These are phyloP conservation scores for Acrocephalus kingi DNA, from an alignment of 2,113 vertebrate species.

Conservation along the genomic window DNA sequence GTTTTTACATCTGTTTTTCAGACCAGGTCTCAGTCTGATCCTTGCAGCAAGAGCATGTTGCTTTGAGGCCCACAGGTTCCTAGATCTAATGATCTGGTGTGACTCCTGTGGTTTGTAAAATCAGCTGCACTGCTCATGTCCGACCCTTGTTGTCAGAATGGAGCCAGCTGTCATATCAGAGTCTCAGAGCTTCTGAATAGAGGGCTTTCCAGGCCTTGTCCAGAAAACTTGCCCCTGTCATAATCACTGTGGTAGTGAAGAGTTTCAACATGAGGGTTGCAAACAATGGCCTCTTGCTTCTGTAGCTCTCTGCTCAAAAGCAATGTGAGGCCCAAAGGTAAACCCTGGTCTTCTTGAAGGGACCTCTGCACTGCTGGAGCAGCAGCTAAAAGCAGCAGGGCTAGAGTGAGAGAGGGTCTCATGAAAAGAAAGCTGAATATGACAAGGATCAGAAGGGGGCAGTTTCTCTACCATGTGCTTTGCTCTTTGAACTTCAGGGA, in stretches of 20 bases:
- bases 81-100: not conserved
- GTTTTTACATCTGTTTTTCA: not conserved
- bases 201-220: not conserved
- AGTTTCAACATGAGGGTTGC: not conserved
- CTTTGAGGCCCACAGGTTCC: not conserved
- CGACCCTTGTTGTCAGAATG: not conserved
- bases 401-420: not conserved
- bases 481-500: not conserved
- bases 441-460: not conserved
- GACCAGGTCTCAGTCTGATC: rapidly evolving
- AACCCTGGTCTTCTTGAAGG: not conserved
- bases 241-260: not conserved
- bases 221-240: not conserved
- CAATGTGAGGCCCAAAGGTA: not conserved
- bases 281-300: not conserved
- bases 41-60: not conserved
- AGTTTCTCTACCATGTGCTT: not conserved
- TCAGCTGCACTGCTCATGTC: not conserved
- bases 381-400: not conserved
- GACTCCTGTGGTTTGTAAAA: not conserved
- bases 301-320: not conserved
- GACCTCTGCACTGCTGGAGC: not conserved
- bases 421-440: not conserved
- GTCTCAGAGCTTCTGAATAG: not conserved
- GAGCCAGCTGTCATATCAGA: not conserved